phyloP scores from a whole-genome alignment of 2,888 invertebrate species.

The Chloroclystis v-ata region DNA sequence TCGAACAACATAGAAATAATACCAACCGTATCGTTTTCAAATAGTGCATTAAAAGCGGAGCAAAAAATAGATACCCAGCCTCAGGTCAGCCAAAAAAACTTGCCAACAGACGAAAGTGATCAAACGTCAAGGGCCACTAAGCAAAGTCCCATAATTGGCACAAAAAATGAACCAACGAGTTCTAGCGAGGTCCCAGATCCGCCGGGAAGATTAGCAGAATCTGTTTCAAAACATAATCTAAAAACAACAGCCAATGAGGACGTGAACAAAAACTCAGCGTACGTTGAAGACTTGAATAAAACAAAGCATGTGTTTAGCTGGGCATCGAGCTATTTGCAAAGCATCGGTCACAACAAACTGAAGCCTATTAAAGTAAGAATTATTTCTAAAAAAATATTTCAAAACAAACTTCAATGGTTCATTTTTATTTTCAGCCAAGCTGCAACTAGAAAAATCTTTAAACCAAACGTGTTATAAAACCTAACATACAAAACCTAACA shows the following conservation, averaged over 20 bases:
- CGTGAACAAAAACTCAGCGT: constrained; percentile 5
- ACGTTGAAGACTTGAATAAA: constrained; percentile 9
- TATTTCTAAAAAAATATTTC: constrained; percentile 1
- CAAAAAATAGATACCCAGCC: background rate
- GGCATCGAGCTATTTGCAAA: constrained; percentile 21
- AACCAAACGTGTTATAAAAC: too few relatives aligned
- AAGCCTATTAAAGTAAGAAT: constrained; percentile 24
- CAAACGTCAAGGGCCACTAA: too few relatives aligned
- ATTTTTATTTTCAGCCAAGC: background rate
- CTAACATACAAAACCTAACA: too few relatives aligned
- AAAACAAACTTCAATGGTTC: too few relatives aligned
- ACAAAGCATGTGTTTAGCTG: constrained; percentile 20
- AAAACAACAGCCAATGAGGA: constrained; percentile 6
- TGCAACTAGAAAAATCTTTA: too few relatives aligned
- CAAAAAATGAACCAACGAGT: too few relatives aligned
- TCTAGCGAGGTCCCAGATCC: too few relatives aligned
- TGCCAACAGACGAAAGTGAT: too few relatives aligned
- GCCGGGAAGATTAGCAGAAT: too few relatives aligned
- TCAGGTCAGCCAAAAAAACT: too few relatives aligned
- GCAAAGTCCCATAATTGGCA: too few relatives aligned
- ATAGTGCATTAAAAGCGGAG: background rate
- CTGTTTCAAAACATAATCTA: background rate
- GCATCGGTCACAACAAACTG: constrained; percentile 19
- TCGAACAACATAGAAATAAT: constrained; percentile 24
- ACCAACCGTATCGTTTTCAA: constrained; percentile 9